phyloP scores from a whole-genome alignment of 2,888 invertebrate genomes.

The Bombylius discolor region DNA sequence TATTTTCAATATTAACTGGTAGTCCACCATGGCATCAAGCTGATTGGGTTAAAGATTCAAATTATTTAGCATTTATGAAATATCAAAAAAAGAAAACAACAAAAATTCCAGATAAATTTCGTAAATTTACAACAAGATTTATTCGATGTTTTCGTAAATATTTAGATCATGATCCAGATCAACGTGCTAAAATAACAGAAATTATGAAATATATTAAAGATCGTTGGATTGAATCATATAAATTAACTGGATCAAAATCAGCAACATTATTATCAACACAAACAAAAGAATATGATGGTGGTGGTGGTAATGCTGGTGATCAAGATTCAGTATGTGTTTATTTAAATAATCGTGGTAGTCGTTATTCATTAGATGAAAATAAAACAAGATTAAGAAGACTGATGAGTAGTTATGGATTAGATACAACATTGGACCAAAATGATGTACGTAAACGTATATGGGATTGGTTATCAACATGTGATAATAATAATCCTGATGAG shows the following conservation, averaged over 20 bases:
- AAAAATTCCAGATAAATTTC: conserved; percentile 45
- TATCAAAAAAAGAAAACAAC: conserved; percentile 51
- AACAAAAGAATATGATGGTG: conserved; percentile 18
- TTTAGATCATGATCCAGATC: conserved; percentile 53
- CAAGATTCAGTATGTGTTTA: conserved; percentile 42
- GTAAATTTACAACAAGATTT: conserved; percentile 52
- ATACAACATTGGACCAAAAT: conserved; percentile 48
- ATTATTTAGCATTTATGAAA: conserved; percentile 50
- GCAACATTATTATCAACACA: conserved; percentile 31
- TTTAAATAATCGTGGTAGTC: conserved; percentile 39
- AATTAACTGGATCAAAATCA: conserved; percentile 40
- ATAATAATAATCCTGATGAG: conserved; percentile 19
- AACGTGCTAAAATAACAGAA: conserved; percentile 47
- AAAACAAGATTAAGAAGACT: conserved; percentile 41
- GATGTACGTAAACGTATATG: conserved; percentile 48
- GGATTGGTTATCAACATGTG: conserved; percentile 52
- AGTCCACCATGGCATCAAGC: conserved; percentile 58
- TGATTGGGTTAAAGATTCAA: conserved; percentile 57
- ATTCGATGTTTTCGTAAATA: conserved; percentile 56
- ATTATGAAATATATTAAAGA: conserved; percentile 48
- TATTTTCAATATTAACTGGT: conserved; percentile 45
- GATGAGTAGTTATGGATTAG: conserved; percentile 48
- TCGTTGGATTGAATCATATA: conserved; percentile 41
- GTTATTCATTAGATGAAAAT: conserved; percentile 41
- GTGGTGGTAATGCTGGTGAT: conserved; percentile 25